Conservation (phyloP, 2,888 invertebrate genomes). For the Cremastinae sp. region DNA sequence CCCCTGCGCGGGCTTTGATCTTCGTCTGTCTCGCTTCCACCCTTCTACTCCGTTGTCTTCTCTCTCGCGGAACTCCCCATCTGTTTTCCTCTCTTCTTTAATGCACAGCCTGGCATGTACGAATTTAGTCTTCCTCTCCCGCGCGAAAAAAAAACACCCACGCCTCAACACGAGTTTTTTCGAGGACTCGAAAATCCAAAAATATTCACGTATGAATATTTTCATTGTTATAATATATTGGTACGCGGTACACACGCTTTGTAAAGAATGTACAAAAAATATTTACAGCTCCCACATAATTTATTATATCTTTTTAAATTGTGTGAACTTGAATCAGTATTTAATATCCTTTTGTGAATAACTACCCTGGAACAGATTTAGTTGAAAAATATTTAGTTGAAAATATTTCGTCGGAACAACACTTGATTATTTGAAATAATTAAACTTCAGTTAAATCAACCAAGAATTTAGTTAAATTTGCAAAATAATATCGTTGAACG, state of each 20-base stretch:
- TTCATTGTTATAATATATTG: background rate
- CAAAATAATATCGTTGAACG: too few species aligned
- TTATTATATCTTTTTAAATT: too few species aligned
- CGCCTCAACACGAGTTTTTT: conserved; percentile 37
- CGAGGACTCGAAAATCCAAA: conserved; percentile 35
- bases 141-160: conserved; percentile 9
- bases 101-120: conserved; percentile 43
- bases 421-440: too few species aligned
- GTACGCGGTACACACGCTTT: background rate
- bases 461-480: too few species aligned
- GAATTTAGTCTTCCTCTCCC: conserved; percentile 38
- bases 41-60: conserved; percentile 8
- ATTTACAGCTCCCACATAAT: too few species aligned
- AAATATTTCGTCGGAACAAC: too few species aligned
- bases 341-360: too few species aligned
- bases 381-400: too few species aligned
- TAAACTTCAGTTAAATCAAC: too few species aligned
- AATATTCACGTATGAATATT: background rate
- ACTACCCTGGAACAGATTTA: too few species aligned
- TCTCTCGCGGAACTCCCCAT: conserved; percentile 31
- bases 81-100: conserved; percentile 13
- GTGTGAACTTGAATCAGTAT: too few species aligned
- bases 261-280: conserved; percentile 19
- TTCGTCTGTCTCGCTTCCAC: conserved; percentile 62
- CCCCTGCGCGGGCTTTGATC: conserved; percentile 78